These are phyloP conservation scores for Pseudomyrmex flavicornis DNA, from an alignment of 1,140 invertebrate species.

Conservation along the genomic window DNA sequence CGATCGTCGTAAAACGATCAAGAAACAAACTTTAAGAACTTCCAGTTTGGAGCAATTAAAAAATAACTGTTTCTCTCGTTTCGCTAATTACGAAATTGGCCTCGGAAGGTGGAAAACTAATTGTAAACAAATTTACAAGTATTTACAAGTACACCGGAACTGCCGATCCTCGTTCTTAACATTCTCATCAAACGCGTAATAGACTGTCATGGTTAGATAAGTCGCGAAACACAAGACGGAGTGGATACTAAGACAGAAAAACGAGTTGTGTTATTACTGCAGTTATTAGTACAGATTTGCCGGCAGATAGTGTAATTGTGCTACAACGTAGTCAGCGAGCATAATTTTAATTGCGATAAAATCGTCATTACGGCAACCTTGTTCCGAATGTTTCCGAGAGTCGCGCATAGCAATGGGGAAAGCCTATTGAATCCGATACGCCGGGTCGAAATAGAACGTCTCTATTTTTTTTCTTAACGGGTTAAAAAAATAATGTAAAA, in stretches of 20 bases:
- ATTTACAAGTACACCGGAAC: slow-evolving; percentile 17
- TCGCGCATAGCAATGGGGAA: slow-evolving; percentile 2
- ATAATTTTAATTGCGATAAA: slow-evolving; percentile 59
- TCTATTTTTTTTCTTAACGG: slow-evolving; percentile 18
- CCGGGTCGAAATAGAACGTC: slow-evolving; percentile 21
- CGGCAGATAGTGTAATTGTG: slow-evolving; percentile 58
- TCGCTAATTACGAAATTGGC: slow-evolving; percentile 6
- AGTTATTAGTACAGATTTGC: slow-evolving; percentile 59
- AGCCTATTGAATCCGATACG: slow-evolving; percentile 26
- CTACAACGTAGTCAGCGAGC: slow-evolving; percentile 54
- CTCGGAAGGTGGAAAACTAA: slow-evolving; percentile 34
- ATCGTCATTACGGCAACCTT: slow-evolving; percentile 38
- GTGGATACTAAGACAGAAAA: slow-evolving; percentile 34
- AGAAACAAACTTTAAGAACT: neutral
- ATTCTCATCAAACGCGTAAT: slow-evolving; percentile 47
- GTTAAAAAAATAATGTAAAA: neutral
- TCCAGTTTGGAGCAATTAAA: slow-evolving; percentile 29
- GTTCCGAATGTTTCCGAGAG: neutral
- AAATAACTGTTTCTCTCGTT: slow-evolving; percentile 25
- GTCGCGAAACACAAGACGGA: neutral
- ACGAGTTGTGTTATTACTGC: slow-evolving; percentile 33
- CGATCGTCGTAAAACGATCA: neutral
- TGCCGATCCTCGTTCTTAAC: slow-evolving; percentile 20
- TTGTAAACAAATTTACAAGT: slow-evolving; percentile 43
- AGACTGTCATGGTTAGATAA: slow-evolving; percentile 33